Base-by-base conservation (phyloP, 1,140 invertebrate species). In the Drosophila nannoptera region DNA sequence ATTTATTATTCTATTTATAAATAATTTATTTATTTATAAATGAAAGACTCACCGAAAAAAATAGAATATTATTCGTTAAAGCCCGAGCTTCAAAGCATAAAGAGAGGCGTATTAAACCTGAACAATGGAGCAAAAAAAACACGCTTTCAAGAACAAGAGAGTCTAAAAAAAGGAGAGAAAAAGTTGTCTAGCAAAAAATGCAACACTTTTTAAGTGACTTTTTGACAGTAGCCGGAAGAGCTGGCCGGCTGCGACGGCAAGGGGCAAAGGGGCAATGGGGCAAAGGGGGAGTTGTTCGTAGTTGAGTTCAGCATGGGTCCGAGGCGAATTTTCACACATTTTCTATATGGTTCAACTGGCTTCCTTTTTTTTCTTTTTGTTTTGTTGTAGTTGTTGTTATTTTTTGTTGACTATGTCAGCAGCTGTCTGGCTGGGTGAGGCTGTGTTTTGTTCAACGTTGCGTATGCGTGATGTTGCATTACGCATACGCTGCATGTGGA, bases 381-480 rank as follows among this genome's bases (percentile, higher is more conserved):
- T 43, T 43, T 16, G 9, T 7, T 32, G 1, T 50, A n/a, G 31
- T 35, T 35, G 11, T 31, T 16, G 49, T 16, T 58, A 4, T 45
- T 38, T 7, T 38, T 58, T 32, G 32, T 58, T 11, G 40, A 8
- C 32, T 11, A 5, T 22, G 32, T 38, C 31, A 46, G 43, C 48
- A 48, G 46, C 29, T 50, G n/a, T 42, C 2, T 49, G 29, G 2
- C 6, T 33, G n/a, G 36, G 22, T 16, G 0, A 8, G 4, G 6
- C 42, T 31, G 4, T 60, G 43, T 40, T 49, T 35, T 22, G 63
- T 50, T 16, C 54, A 66, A 52, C 42, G 43, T 55, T 43, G 65
- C 65, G 65, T 68, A 68, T 68, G 49, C 49, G 59, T 62, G 59
- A 32, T 68, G 49, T 36, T 46, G 55, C 58, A 62, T 61, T 55